phyloP scores from a whole-genome alignment of 2,113 vertebrate genomes.

The Strix uralensis region DNA sequence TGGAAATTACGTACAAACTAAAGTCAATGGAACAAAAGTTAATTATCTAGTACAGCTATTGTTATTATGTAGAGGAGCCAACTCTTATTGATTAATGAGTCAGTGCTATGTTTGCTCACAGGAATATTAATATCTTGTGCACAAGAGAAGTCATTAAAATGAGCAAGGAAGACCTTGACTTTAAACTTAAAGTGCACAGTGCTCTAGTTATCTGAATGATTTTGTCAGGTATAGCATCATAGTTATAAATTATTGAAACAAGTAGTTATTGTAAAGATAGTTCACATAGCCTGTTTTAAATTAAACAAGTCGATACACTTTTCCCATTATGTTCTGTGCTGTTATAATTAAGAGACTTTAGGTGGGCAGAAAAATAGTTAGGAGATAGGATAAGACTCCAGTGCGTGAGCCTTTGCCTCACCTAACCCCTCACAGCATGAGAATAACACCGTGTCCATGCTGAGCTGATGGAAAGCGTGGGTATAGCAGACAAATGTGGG shows the following conservation, averaged over 20 bases:
- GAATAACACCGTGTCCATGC: not conserved
- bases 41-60: slow-evolving; percentile 74
- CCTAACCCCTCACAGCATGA: not conserved
- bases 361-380: not conserved
- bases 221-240: slow-evolving; percentile 62
- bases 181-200: slow-evolving; percentile 64
- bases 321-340: slow-evolving; percentile 22
- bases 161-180: slow-evolving; percentile 71
- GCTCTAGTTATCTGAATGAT: slow-evolving; percentile 58
- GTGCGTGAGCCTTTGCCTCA: not conserved
- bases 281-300: slow-evolving; percentile 49
- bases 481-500: not conserved
- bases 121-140: slow-evolving; percentile 84
- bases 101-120: slow-evolving; percentile 82
- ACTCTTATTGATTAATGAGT: slow-evolving; percentile 88
- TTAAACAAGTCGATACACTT: slow-evolving; percentile 43
- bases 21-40: slow-evolving; percentile 81
- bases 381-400: not conserved
- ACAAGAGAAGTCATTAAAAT: slow-evolving; percentile 84
- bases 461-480: not conserved
- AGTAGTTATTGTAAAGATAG: slow-evolving; percentile 56
- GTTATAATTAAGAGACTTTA: slow-evolving; percentile 28
- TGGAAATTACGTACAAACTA: slow-evolving; percentile 75
- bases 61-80: slow-evolving; percentile 73
- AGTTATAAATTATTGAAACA: slow-evolving; percentile 68